Percentiles rank a stretch among this genome's conserved stretches.
These are phyloP conservation scores for Chitala chitala DNA, from an alignment of 2,113 vertebrate species.

Conservation along the genomic window DNA sequence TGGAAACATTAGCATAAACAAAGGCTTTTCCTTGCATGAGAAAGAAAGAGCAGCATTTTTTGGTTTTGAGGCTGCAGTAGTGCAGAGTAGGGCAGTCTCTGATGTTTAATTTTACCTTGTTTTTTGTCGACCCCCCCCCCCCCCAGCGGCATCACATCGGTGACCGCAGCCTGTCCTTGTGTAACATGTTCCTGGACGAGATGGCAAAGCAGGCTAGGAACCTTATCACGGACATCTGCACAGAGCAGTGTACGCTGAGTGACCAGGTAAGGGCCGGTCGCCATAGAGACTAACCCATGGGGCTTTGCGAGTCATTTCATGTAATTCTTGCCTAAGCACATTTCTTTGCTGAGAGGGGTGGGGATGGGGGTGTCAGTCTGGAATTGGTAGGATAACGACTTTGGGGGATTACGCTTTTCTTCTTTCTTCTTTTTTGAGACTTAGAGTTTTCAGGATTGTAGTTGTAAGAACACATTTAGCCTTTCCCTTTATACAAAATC, in stretches of 20 bases:
- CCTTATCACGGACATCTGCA: constrained; percentile 98
- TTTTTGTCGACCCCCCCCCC: neutral
- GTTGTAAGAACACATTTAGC: neutral
- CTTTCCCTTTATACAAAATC: neutral
- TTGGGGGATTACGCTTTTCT: neutral
- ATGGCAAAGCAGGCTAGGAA: constrained; percentile 98
- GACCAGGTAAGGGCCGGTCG: constrained; percentile 79
- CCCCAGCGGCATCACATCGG: constrained; percentile 92
- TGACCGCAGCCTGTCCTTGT: constrained; percentile 92
- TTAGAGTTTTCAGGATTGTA: neutral
- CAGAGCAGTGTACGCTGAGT: constrained; percentile 94
- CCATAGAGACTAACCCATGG: neutral
- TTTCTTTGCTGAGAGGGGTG: neutral
- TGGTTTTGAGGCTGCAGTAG: too few species aligned
- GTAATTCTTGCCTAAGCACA: neutral
- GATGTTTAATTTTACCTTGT: neutral
- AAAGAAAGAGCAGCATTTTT: neutral
- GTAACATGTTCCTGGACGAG: constrained; percentile 99
- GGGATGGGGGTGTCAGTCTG: too few species aligned
- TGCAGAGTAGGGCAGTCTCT: too few species aligned
- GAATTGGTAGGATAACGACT: neutral
- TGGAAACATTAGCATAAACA: too few species aligned
- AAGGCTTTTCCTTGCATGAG: neutral
- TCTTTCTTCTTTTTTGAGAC: neutral
- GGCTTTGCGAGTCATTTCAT: neutral